These are phyloP conservation scores for Urocolius indicus DNA, from an alignment of 2,113 vertebrate species.

Conservation along the genomic window DNA sequence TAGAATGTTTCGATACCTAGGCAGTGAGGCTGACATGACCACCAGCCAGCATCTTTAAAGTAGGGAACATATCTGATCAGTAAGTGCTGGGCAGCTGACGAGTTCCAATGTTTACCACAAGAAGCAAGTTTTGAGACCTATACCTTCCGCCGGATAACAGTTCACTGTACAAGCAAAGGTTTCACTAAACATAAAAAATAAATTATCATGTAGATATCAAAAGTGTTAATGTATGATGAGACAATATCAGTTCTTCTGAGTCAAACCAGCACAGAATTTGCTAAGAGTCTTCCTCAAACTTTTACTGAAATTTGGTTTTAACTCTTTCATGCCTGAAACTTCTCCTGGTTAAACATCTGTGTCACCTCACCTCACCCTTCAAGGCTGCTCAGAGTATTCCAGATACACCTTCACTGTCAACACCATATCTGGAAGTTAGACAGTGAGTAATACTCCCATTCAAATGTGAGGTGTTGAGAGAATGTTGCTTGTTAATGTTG, in stretches of 20 bases:
- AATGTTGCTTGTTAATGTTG: not conserved
- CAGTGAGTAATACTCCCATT: not conserved
- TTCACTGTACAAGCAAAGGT: not conserved
- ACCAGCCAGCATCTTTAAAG: not conserved
- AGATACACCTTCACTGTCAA: not conserved
- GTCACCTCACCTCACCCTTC: too few species aligned
- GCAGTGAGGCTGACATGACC: not conserved
- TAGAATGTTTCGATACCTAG: not conserved
- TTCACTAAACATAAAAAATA: not conserved
- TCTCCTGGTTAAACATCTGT: not conserved
- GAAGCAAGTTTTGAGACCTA: not conserved
- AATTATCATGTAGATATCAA: not conserved
- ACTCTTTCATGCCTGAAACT: not conserved
- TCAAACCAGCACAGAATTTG: not conserved
- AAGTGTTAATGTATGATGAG: not conserved
- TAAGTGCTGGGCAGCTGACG: not conserved
- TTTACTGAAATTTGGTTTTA: constrained; percentile 16
- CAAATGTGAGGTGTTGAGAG: not conserved
- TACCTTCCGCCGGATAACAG: not conserved
- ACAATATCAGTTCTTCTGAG: not conserved
- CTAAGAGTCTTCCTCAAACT: not conserved
- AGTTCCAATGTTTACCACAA: not conserved
- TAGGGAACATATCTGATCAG: not conserved
- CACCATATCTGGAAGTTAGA: not conserved
- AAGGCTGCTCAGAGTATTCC: not conserved